Evolutionary conservation across 1,140 invertebrate genomes (phyloP), one percentile per base, ranked within the genome.

Genomic region (Aphidius gifuensis): DNA sequence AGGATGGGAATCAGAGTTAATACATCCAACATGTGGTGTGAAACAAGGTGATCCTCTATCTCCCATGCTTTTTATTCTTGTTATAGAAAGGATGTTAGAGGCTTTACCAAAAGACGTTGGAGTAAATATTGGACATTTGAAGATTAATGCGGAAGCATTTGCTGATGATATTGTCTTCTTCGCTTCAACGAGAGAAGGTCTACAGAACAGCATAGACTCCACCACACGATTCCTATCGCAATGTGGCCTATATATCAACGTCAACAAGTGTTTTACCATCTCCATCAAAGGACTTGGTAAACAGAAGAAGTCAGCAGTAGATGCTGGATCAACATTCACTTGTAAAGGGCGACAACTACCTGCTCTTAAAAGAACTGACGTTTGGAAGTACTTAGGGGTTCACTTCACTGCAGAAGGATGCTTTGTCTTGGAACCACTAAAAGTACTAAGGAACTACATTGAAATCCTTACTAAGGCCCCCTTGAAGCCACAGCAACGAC

Each of bases 21-120:
- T 23, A 23, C 23, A 23, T 23, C 23, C 23, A 23, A 2, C 23
- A 2, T 23, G 23, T 23, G 23, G 23, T 23, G 23, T 23, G 1
- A 23, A 23, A 23, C 23, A 23, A 23, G 23, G 23, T 23, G 23
- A 23, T 23, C 23, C 23, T 23, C 3, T 23, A 23, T 23, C 23
- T 1, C 23, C 23, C 3, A 23, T 82, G 4, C 65, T 84, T 5
- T 85, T 84, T 61, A 84, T 83, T 61, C 51, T 81, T 47, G 77
- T 78, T 0, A 70, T 84, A 47, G 80, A 85, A 50, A 58, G 72
- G 0, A 57, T 75, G 0, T 59, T 83, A 0, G 2, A 9, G 7
- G 51, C 44, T 0, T 44, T 76, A 7, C 69, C 71, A 6, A 45
- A 50, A 3, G 63, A 65, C 2, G 64, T 75, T 2, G 74, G 73